These are phyloP conservation scores for Terrapene triunguis DNA, from an alignment of 2,113 vertebrate genomes.

Conservation along the genomic window DNA sequence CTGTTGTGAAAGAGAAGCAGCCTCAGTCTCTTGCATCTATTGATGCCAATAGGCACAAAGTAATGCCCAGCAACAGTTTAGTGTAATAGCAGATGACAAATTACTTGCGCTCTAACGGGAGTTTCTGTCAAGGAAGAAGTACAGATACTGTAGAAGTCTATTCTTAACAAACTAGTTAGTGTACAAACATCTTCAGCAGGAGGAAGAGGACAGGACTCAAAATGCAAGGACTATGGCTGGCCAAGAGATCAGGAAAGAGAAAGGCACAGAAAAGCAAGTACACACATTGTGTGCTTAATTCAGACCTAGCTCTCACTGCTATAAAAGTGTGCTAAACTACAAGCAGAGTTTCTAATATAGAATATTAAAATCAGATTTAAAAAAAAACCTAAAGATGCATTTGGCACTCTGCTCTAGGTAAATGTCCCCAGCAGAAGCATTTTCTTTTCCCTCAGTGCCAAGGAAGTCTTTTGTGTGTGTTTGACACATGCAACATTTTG, in stretches of 20 bases:
- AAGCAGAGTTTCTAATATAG: background rate
- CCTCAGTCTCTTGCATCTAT: slow-evolving; percentile 54
- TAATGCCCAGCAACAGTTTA: slow-evolving; percentile 49
- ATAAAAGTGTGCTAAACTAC: background rate
- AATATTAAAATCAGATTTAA: background rate
- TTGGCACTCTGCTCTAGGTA: background rate
- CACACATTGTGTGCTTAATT: background rate
- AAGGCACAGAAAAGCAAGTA: background rate
- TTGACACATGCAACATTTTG: background rate
- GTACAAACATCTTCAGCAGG: slow-evolving; percentile 24
- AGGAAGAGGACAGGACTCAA: background rate
- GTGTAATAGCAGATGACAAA: slow-evolving; percentile 44
- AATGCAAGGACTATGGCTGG: slow-evolving; percentile 14
- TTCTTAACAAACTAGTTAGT: slow-evolving; percentile 36
- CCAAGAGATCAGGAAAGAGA: background rate
- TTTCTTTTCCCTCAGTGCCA: background rate
- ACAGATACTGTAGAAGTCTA: slow-evolving; percentile 53
- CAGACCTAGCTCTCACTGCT: background rate
- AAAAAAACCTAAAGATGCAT: background rate
- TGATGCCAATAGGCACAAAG: slow-evolving; percentile 71
- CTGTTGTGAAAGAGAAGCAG: slow-evolving; percentile 65
- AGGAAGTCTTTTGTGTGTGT: background rate
- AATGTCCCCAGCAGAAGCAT: background rate
- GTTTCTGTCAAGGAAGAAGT: slow-evolving; percentile 71
- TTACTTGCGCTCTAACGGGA: slow-evolving; percentile 43